Conservation (phyloP, 2,888 invertebrate genomes). For the Eremobia ochroleuca region DNA sequence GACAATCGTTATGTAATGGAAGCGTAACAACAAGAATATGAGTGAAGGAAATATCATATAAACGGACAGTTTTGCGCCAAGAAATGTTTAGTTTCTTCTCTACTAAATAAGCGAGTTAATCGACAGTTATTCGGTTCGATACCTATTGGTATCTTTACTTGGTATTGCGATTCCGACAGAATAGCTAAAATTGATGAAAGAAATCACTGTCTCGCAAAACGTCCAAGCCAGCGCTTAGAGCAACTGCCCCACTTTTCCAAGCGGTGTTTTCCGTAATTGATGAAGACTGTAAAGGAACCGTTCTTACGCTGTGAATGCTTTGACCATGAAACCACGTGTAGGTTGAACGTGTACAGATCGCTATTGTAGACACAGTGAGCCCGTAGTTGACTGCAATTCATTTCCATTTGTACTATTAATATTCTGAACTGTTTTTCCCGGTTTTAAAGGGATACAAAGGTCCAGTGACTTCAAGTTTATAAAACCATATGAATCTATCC, state of each 20-base stretch:
- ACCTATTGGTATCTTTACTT: neutral
- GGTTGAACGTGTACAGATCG: conserved; percentile 20
- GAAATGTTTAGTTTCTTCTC: conserved; percentile 11
- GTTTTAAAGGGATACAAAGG: neutral
- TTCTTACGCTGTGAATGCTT: conserved; percentile 10
- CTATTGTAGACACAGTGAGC: conserved; percentile 19
- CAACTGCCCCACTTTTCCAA: conserved; percentile 2
- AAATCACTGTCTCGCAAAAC: neutral
- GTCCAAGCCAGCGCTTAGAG: neutral
- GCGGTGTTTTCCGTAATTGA: conserved; percentile 41
- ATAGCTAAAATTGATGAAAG: neutral
- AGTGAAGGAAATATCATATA: conserved; percentile 9
- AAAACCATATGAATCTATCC: neutral
- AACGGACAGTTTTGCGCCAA: conserved; percentile 6
- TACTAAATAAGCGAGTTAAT: neutral
- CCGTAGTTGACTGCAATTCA: conserved; percentile 24
- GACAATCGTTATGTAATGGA: conserved; percentile 25
- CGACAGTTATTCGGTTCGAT: neutral
- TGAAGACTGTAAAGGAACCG: conserved; percentile 45
- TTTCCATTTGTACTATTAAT: conserved; percentile 16
- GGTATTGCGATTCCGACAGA: neutral
- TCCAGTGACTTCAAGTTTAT: neutral
- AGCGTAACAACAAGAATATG: conserved; percentile 22
- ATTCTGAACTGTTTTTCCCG: conserved; percentile 1
- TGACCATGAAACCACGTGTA: conserved; percentile 51